These are phyloP conservation scores for Anniella stebbinsi DNA, from an alignment of 2,797 vertebrate species.

Conservation along the genomic window DNA sequence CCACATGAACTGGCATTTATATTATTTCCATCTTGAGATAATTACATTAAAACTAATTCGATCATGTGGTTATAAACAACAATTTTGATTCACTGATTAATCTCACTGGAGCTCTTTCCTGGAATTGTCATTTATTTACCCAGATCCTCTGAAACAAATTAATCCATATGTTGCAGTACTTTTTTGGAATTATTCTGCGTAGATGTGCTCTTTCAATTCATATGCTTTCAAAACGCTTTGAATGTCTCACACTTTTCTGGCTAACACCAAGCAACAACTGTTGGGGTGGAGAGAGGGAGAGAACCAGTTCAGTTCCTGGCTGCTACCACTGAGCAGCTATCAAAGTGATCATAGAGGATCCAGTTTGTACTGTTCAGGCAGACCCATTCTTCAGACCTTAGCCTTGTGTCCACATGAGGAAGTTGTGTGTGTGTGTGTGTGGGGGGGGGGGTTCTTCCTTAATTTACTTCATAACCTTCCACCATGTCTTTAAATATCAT, in stretches of 20 bases:
- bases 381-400: no score
- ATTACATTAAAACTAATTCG: slow-evolving; percentile 78
- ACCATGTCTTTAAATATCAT: no score
- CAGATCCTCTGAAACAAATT: slow-evolving; percentile 60
- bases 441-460: no score
- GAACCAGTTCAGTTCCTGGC: background rate
- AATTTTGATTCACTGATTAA: slow-evolving; percentile 76
- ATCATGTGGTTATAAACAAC: slow-evolving; percentile 78
- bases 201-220: slow-evolving; percentile 54
- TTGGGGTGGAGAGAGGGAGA: no score
- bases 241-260: background rate
- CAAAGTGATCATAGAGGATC: background rate
- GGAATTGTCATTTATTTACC: slow-evolving; percentile 68
- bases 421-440: no score
- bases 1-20: slow-evolving; percentile 70
- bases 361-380: background rate
- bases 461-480: no score
- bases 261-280: background rate
- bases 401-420: no score
- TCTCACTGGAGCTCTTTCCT: slow-evolving; percentile 73
- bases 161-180: slow-evolving; percentile 64
- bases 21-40: slow-evolving; percentile 75
- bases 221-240: slow-evolving; percentile 64
- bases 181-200: slow-evolving; percentile 65
- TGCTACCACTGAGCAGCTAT: background rate